Base-by-base conservation (phyloP, 2,797 vertebrate species). In the Gadopsis bispinosus region DNA sequence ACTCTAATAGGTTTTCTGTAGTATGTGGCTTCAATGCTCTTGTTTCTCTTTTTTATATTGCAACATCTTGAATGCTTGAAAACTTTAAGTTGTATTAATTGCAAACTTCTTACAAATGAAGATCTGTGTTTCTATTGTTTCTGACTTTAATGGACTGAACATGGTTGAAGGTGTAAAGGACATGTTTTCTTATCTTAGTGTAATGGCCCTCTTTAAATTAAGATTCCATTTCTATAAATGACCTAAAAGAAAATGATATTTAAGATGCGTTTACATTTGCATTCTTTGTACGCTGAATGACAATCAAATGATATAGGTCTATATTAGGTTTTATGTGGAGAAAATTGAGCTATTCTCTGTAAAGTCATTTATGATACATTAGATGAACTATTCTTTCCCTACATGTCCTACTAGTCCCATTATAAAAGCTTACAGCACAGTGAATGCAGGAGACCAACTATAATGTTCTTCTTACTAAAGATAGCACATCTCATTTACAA, bases 401-500 rank as follows among this genome's bases (percentile, higher is more conserved):
- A 7, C 12, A 5, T 59, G 35, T 71, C 54, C 7, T 48, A 19
- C 35, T 61, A 26, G 4, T 62, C 77, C 14, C 77, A 9, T 71
- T 43, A 60, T 48, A 31, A 73, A 83, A 54, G 16, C 45, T 39
- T 65, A 45, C 39, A 71, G 70, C 50, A 70, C 43, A 77, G 33
- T 68, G 31, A 88, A 53, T 33, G 63, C 39, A 54, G 47, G 13
- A 56, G 9, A 54, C 11, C 13, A 35, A 72, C 61, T 56, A 1
- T 73, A 35, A 61, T 70, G 53, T 58, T 69, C 48, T 64, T 75
- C 33, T 56, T n/a, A 55, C 65, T 73, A 31, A 72, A 75, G 51
- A 64, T 39, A 43, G 43, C 54, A 48, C 61, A 75, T 81, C 64
- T 75, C 62, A 78, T 86, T 87, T 83, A 84, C 68, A 83, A 79